phyloP scores from a whole-genome alignment of 2,797 vertebrate species.

The Gadopsis bispinosus region DNA sequence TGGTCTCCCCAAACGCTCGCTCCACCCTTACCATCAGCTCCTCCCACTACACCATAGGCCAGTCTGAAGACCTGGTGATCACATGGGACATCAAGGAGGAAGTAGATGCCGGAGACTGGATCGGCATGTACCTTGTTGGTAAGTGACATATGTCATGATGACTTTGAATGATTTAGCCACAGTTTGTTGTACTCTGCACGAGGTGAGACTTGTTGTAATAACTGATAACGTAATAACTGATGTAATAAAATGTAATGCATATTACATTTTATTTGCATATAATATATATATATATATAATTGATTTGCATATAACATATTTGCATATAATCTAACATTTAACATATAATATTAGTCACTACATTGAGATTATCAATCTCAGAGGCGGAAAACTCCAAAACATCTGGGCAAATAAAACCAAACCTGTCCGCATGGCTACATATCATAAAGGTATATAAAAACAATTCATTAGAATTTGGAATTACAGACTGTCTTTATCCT shows the following conservation, averaged over 20 bases:
- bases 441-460: background rate
- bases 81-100: constrained; percentile 99
- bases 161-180: background rate
- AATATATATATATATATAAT: no score
- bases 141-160: constrained; percentile 65
- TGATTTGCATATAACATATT: no score
- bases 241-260: no score
- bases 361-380: background rate
- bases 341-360: background rate
- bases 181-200: background rate
- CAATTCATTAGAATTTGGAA: background rate
- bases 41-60: constrained; percentile 92
- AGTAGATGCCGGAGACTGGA: constrained; percentile 98
- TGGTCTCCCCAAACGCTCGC: constrained; percentile 93
- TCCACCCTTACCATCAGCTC: constrained; percentile 94
- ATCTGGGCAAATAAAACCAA: no score
- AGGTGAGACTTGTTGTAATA: no score
- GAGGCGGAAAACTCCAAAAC: no score
- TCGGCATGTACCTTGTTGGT: constrained; percentile 98
- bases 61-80: constrained; percentile 92
- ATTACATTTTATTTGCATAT: no score
- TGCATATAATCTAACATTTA: background rate
- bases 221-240: background rate
- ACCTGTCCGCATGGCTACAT: background rate
- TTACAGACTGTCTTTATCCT: background rate